Conservation (phyloP, 2,888 invertebrate species). For the Pyrocoelia pectoralis region DNA sequence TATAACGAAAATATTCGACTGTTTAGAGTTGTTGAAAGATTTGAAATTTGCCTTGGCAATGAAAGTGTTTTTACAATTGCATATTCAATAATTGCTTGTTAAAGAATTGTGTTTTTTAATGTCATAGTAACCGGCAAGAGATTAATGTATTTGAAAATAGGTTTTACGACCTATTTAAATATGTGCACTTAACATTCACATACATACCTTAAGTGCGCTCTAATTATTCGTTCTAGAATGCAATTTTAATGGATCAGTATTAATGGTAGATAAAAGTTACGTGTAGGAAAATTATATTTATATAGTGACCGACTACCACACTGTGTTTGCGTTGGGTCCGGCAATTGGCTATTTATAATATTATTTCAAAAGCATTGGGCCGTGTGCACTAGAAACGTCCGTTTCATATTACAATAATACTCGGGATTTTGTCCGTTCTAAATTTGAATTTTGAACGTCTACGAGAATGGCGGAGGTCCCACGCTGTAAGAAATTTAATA, state of each 20-base stretch:
- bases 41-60: too few relatives aligned
- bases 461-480: constrained; percentile 35
- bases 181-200: constrained; percentile 6
- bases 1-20: too few relatives aligned
- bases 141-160: not conserved
- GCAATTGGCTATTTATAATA: constrained; percentile 36
- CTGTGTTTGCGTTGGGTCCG: constrained; percentile 27
- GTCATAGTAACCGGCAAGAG: too few relatives aligned
- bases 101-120: too few relatives aligned
- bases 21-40: too few relatives aligned
- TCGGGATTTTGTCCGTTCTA: constrained; percentile 41
- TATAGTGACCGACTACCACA: constrained; percentile 26
- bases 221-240: constrained; percentile 6
- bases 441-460: constrained; percentile 41
- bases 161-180: constrained; percentile 3
- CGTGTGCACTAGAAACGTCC: constrained; percentile 41
- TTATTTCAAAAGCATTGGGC: constrained; percentile 34
- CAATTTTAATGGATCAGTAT: constrained; percentile 15
- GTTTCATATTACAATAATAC: constrained; percentile 41
- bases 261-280: constrained; percentile 10
- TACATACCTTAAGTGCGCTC: not conserved
- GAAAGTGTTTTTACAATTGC: too few relatives aligned
- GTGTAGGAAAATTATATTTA: constrained; percentile 31
- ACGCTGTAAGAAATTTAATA: constrained; percentile 27
- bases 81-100: too few relatives aligned